These are phyloP conservation scores for Vanessa atalanta DNA, from an alignment of 1,140 invertebrate species.

Conservation along the genomic window DNA sequence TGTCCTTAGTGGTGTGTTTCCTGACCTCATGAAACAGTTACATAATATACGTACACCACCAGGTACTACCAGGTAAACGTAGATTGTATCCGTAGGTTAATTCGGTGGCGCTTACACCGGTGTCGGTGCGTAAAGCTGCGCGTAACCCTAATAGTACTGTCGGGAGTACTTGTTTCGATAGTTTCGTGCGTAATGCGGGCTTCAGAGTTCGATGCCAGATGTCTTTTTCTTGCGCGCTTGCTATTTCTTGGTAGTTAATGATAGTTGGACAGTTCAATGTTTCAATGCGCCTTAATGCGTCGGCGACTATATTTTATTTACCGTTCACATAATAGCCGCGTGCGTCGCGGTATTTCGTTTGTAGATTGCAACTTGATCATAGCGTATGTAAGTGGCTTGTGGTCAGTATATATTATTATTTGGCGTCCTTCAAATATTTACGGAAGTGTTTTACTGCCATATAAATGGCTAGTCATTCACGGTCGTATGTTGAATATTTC, in stretches of 20 bases:
- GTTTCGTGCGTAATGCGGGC: not conserved
- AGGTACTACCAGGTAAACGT: no score
- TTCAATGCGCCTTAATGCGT: not conserved
- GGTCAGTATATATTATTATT: slow-evolving; percentile 59
- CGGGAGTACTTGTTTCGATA: no score
- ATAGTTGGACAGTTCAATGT: not conserved
- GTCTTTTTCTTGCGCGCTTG: not conserved
- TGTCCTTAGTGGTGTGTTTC: no score
- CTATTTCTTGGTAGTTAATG: not conserved
- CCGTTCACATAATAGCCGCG: slow-evolving; percentile 38
- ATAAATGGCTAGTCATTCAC: slow-evolving; percentile 12
- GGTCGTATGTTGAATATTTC: slow-evolving; percentile 20
- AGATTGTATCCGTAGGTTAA: no score
- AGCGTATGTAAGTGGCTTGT: slow-evolving; percentile 61
- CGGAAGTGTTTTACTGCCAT: slow-evolving; percentile 15
- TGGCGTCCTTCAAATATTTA: slow-evolving; percentile 46
- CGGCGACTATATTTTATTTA: slow-evolving; percentile 20
- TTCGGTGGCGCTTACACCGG: no score
- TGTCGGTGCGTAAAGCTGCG: no score
- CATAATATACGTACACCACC: no score
- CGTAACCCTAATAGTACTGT: no score
- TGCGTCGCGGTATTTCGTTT: slow-evolving; percentile 33
- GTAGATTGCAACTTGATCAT: slow-evolving; percentile 37
- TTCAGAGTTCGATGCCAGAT: slow-evolving; percentile 12
- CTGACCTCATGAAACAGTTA: no score